Conservation (phyloP, 2,113 vertebrate genomes). For the Brachyhypopomus gauderio region DNA sequence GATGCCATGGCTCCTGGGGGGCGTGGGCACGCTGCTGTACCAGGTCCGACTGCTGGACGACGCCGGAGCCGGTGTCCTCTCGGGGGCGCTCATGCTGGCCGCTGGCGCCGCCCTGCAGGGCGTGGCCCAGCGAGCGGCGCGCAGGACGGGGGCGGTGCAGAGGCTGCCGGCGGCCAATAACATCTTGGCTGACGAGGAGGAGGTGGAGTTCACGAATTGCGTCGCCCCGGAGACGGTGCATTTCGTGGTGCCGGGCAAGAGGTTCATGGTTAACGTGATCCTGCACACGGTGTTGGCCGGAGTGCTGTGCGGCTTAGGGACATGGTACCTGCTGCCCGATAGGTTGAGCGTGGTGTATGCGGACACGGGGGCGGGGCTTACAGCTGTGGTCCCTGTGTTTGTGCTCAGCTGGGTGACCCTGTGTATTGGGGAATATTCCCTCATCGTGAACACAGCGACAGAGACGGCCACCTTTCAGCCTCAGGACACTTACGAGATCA, state of each 20-base stretch:
- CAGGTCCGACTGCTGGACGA: conserved; percentile 85
- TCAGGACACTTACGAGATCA: conserved; percentile 93
- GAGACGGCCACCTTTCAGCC: conserved; percentile 96
- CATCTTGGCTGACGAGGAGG: conserved; percentile 90
- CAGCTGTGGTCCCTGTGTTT: conserved; percentile 82
- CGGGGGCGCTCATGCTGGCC: conserved; percentile 88
- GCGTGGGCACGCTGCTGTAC: conserved; percentile 86
- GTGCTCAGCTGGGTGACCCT: conserved; percentile 91
- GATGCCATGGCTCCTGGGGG: conserved; percentile 90
- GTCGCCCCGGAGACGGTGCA: conserved; percentile 87
- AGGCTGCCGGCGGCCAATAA: conserved; percentile 82
- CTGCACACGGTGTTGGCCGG: conserved; percentile 89
- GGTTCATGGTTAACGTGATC: conserved; percentile 82
- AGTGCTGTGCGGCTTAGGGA: conserved; percentile 88
- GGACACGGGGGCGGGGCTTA: conserved; percentile 77
- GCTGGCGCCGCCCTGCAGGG: conserved; percentile 82
- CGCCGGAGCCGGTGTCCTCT: conserved; percentile 77
- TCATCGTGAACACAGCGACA: conserved; percentile 90
- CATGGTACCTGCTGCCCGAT: conserved; percentile 91
- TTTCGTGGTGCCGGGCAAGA: conserved; percentile 95
- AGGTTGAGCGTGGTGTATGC: conserved; percentile 83
- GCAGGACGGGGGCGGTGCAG: conserved; percentile 79
- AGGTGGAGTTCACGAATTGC: conserved; percentile 93
- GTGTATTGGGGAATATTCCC: conserved; percentile 92
- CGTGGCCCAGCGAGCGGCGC: conserved; percentile 79